Evolutionary conservation across 2,113 vertebrate genomes (phyloP), one percentile per base, ranked within the genome.

Genomic region (Neofelis nebulosa): DNA sequence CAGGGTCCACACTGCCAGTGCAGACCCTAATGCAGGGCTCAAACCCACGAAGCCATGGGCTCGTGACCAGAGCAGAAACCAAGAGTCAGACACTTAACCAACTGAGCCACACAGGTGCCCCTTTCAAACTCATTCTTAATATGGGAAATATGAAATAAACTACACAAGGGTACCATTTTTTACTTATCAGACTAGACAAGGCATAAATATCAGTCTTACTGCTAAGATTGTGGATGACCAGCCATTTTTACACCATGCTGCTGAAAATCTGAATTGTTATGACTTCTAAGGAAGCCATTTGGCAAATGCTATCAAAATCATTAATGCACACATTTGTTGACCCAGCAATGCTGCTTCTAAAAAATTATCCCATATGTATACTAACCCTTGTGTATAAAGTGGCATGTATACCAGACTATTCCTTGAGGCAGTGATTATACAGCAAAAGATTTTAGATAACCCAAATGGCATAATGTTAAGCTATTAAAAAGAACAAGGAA

Each of bases 401-500:
- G 55, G 27, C 57, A 92, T 18, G 61, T n/a, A 27, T 50, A 33
- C 36, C 48, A 9, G 31, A 19, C 1, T 61, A 38, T 48, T 81
- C 66, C 13, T 65, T 69, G 66, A 93, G n/a, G 31, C 6, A 52
- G 27, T 68, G 41, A 6, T 89, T 94, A 74, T 9, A 68, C 3
- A n/a, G n/a, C 33, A 76, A 86, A 93, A 81, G 3, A 55, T 63
- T 85, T 93, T 50, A 76, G 65, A 81, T 12, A 68, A 66, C 18
- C 7, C 33, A 52, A 74, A 27, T 74, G 27, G 27, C 89, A 85
- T 61, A 48, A 19, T 80, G 41, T 48, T 41, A 6, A 57, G 27
- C 25, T 76, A 3, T 86, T 82, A 25, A 71, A 90, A 91, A 61
- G 38, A 89, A 19, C 25, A 94, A 63, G 31, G 23, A 95, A 74